A percentile compares a stretch with the other conserved stretches of the same genome.
phyloP scores from a whole-genome alignment of 2,888 invertebrate species.

The Shargacucullia verbasci region DNA sequence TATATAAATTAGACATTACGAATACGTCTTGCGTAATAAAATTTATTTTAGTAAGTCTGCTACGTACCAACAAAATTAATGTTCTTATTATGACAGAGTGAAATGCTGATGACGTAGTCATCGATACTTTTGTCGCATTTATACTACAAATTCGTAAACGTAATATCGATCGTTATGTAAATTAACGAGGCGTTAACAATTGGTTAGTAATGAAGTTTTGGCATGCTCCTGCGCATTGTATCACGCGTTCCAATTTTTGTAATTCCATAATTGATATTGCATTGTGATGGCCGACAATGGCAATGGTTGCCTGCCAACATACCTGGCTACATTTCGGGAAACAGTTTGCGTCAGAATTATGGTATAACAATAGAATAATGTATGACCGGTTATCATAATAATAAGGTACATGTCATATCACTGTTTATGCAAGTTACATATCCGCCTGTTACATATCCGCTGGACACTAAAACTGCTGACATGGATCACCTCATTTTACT shows the following conservation, averaged over 20 bases:
- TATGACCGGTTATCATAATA: conserved; percentile 6
- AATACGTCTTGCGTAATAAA: conserved; percentile 44
- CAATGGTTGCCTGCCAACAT: conserved; percentile 54
- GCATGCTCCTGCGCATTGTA: conserved; percentile 72
- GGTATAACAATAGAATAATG: conserved; percentile 47
- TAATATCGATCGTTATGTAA: conserved; percentile 46
- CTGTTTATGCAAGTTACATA: too few relatives aligned
- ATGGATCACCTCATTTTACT: too few relatives aligned
- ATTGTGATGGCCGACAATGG: conserved; percentile 55
- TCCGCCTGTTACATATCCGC: too few relatives aligned
- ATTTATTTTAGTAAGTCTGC: conserved; percentile 40
- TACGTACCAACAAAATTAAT: conserved; percentile 37
- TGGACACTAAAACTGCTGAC: too few relatives aligned
- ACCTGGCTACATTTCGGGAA: conserved; percentile 35
- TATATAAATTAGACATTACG: conserved; percentile 26
- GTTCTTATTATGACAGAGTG: conserved; percentile 36
- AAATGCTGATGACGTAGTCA: conserved; percentile 22
- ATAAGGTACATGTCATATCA: too few relatives aligned
- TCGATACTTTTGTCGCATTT: conserved; percentile 26
- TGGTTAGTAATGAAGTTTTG: conserved; percentile 63
- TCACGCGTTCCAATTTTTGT: conserved; percentile 67
- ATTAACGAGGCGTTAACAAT: conserved; percentile 56
- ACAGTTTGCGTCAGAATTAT: conserved; percentile 49
- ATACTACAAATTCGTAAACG: conserved; percentile 31
- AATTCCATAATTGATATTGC: conserved; percentile 59